Evolutionary conservation across 2,888 invertebrate genomes (phyloP).

Genomic region (Lasioglossum pauxillum): DNA sequence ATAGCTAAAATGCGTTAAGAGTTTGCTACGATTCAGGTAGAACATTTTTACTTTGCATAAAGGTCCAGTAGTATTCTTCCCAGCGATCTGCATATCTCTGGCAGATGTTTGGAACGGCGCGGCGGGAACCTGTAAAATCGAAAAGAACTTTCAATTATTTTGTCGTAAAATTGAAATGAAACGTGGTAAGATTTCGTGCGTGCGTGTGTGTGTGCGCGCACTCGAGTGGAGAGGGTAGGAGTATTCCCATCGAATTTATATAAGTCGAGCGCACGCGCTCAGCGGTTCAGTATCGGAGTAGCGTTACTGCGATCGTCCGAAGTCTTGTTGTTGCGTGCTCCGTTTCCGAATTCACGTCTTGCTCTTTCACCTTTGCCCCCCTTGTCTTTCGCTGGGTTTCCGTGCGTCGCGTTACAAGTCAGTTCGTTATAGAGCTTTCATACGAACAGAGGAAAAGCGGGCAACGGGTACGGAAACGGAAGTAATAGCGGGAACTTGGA

Average conservation of each 20-base stretch:
- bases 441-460: constrained; percentile 29
- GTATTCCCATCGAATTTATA: constrained; percentile 47
- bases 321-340: background rate
- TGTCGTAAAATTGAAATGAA: constrained; percentile 10
- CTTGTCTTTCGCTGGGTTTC: constrained; percentile 6
- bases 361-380: constrained; percentile 5
- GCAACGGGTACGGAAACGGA: background rate
- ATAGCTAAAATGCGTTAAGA: too few relatives aligned
- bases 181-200: background rate
- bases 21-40: too few relatives aligned
- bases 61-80: background rate
- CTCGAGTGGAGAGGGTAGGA: background rate
- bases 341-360: background rate
- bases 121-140: background rate
- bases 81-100: background rate
- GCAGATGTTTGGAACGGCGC: background rate
- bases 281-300: constrained; percentile 37
- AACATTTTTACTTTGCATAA: too few relatives aligned
- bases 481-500: background rate
- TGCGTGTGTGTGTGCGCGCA: background rate
- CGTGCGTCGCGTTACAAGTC: background rate
- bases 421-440: background rate
- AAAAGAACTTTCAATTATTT: background rate
- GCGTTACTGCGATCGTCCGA: background rate
- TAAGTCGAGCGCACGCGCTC: constrained; percentile 62